Base-by-base conservation (phyloP, 2,888 invertebrate genomes). In the Acleris holmiana region DNA sequence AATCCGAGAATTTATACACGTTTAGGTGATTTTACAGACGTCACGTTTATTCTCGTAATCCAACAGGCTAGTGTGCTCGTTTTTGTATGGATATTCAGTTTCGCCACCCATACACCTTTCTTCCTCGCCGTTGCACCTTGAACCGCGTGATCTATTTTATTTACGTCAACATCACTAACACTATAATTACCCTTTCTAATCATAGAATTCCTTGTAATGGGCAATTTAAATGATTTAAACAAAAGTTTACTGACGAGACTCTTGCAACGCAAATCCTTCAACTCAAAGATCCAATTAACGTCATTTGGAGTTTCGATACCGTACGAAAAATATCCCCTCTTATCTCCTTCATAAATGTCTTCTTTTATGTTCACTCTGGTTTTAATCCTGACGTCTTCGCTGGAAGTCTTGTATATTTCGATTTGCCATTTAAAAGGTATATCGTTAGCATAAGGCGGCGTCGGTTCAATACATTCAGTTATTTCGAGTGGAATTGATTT, bases 61-160 rank as follows among this genome's bases (percentile, higher is more conserved):
- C 18, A 53, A 18, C 53, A 53, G 40, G 0, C 7, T 13, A 53
- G 19, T n/a, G 53, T 19, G 19, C 19, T 18, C 13, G 29, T 53
- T 35, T 35, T 53, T 2, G 53, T 40, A n/a, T 53, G 15, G 18
- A 53, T 40, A 18, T 8, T 2, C 2, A 35, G 1, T 21, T 49
- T 54, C 41, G 15, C 17, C 25, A 19, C 21, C 40, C 35, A 59
- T 4, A 59, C 6, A 41, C 50, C 59, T 25, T 59, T 50, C 17
- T 44, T 17, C 25, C 40, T 59, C 13, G 59, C 59, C 50, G 50
- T 59, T 3, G 35, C 8, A 1, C 59, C 59, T 49, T 59, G 50
- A 18, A 59, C 8, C 0, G 49, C 23, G n/a, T 58, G 58, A 15
- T 58, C 49, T 7, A 58, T 0, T 50, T 50, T 59, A 23, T 59